Evolutionary conservation across 2,888 invertebrate species (phyloP), one percentile per base, ranked within the genome.

Genomic region (Globia sparganii): DNA sequence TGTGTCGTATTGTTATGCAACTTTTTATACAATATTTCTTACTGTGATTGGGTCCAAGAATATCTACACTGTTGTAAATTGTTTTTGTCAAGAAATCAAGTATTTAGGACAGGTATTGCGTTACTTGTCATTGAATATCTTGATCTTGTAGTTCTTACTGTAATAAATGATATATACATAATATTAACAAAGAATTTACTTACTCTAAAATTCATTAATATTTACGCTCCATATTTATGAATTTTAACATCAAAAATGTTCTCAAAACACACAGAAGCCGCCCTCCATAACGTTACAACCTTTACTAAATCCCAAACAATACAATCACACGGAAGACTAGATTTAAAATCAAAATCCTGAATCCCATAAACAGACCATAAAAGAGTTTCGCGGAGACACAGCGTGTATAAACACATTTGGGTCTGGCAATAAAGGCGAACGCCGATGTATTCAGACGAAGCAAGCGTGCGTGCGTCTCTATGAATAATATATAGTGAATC

Each of bases 401-500:
- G 71, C 81, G 86, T 77, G 79, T 87, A 87, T 87, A 86, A 88
- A 87, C 87, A 87, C 87, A 87, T 87, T 88, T 88, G 77, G 83
- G 79, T 75, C 72, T 71, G 75, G 83, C 81, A 82, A 87, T 87
- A 87, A 87, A 87, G 85, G 79, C 79, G 71, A 78, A 85, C 84
- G 84, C 64, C 79, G 85, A 87, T 82, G 85, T 87, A 80, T 86
- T 86, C 87, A 76, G 83, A 80, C 65, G 70, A 80, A 81, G 75
- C 80, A 79, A 80, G 78, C 86, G 87, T 86, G 86, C 87, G 88
- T 85, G 80, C 65, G 73, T 46, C 77, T 78, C 78, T 84, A 85
- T 87, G 87, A 88, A 87, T 87, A 87, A 87, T 84, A 85, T 86
- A 87, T 83, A 87, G 88, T 74, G 82, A 87, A 75, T 86, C 85